Base-by-base conservation (phyloP, 2,113 vertebrate genomes). In the Dolichotis patagonum region DNA sequence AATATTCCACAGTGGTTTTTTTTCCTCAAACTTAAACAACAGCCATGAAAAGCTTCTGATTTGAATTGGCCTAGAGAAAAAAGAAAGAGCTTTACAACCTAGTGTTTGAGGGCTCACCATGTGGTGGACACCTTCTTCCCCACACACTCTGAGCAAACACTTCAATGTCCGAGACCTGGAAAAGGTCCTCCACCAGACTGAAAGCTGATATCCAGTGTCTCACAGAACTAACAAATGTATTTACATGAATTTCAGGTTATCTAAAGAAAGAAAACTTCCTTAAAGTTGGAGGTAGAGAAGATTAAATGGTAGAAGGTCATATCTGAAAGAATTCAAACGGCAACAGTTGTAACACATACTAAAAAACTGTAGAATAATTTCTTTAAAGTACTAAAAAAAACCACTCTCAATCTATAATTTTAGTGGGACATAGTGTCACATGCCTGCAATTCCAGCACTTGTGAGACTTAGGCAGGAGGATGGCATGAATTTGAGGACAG, bases 191-290 rank as follows among this genome's bases (percentile, higher is more conserved):
- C 17, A 85, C 30, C 3, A 69, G 32, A 24, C 75, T 75, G 46
- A 77, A 65, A 65, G 24, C 30, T 73, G 73, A 58, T 14, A 93
- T 0, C 22, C 43, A 87, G 14, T 85, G 38, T 19, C 67, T 94
- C 58, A 75, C 9, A 58, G 14, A 91, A 85, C 46, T 90, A 93
- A 75, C 60, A 84, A 90, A 85, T 63, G 92, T 60, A 84, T 13
- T 73, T 80, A 63, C 22, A 77, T 16, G 26, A 43, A 87, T 90
- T 67, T 92, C 16, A 90, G 26, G 2, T 46, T 11, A 65, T 16
- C 7, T 14, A 92, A 69, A 1, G 24, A n/a, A n/a, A 92, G 0
- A 10, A 22, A 17, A 88, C 5, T 58, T n/a, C 82, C 41, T 63
- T 81, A 75, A 46, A 30, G 4, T 71, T 78, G 13, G 54, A 65